These are phyloP conservation scores for Pseudachorutes palmiensis DNA, from an alignment of 1,140 invertebrate species.

Conservation along the genomic window DNA sequence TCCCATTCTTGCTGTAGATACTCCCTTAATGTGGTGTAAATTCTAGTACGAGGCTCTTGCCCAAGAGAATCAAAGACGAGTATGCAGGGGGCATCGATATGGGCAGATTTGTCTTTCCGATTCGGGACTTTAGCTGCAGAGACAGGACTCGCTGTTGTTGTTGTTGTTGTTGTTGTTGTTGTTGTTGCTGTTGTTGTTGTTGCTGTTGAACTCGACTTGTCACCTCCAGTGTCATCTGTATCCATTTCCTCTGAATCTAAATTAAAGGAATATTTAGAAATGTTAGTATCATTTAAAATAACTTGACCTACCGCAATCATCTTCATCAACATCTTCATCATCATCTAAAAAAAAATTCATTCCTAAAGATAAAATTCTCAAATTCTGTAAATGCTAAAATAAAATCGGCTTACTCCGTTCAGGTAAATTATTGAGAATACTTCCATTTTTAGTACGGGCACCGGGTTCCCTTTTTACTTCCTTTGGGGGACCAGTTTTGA, in stretches of 20 bases:
- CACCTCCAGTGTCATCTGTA: background rate
- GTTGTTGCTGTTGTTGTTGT: background rate
- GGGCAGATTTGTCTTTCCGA: background rate
- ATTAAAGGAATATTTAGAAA: too few species aligned
- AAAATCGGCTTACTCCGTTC: background rate
- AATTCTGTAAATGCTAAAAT: background rate
- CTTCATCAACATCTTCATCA: background rate
- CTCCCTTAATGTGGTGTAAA: conserved; percentile 76
- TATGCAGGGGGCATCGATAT: conserved; percentile 60
- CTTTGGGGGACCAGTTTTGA: conserved; percentile 48
- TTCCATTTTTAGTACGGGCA: background rate
- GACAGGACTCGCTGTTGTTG: background rate
- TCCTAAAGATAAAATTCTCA: background rate
- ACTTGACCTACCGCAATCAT: too few species aligned
- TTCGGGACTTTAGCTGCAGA: background rate
- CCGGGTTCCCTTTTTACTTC: background rate
- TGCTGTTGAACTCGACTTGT: background rate
- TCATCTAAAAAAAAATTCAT: background rate
- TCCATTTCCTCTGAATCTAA: background rate
- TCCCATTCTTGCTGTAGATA: conserved; percentile 85
- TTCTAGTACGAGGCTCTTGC: conserved; percentile 64
- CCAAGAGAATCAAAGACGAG: conserved; percentile 89
- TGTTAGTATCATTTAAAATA: too few species aligned
- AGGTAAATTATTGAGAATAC: background rate
- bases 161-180: conserved; percentile 13